Conservation (phyloP, 2,888 invertebrate species). For the Piscicola geometra region DNA sequence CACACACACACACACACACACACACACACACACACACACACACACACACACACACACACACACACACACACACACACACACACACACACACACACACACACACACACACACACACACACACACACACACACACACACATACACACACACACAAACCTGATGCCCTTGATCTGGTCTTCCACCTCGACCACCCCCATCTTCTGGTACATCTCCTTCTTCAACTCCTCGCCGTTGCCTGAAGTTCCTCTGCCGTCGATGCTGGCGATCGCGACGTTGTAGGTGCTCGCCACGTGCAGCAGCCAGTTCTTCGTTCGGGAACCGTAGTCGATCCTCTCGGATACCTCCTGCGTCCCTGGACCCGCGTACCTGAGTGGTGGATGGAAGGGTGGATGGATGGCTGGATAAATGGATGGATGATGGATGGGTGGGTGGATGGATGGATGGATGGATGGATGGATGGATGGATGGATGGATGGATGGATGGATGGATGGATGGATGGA, state of each 20-base stretch:
- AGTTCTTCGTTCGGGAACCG: conserved; percentile 62
- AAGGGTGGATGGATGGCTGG: too few species aligned
- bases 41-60: neutral
- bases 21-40: neutral
- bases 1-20: neutral
- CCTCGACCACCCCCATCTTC: conserved; percentile 82
- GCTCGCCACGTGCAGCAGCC: conserved; percentile 83
- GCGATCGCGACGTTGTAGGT: conserved; percentile 82
- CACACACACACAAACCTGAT: conserved; percentile 46
- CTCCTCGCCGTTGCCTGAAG: conserved; percentile 77
- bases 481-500: too few species aligned
- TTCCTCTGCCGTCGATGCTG: conserved; percentile 86
- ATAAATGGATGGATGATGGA: too few species aligned
- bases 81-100: neutral
- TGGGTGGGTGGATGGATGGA: too few species aligned
- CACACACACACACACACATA: neutral
- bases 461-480: too few species aligned
- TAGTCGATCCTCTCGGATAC: conserved; percentile 78
- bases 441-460: too few species aligned
- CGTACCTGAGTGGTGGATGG: conserved; percentile 64
- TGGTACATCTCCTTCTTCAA: conserved; percentile 78
- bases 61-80: neutral
- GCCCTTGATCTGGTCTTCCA: conserved; percentile 88
- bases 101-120: neutral
- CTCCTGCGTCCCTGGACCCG: conserved; percentile 84